Evolutionary conservation across 2,113 vertebrate genomes (phyloP).

Genomic region (Odocoileus virginianus): DNA sequence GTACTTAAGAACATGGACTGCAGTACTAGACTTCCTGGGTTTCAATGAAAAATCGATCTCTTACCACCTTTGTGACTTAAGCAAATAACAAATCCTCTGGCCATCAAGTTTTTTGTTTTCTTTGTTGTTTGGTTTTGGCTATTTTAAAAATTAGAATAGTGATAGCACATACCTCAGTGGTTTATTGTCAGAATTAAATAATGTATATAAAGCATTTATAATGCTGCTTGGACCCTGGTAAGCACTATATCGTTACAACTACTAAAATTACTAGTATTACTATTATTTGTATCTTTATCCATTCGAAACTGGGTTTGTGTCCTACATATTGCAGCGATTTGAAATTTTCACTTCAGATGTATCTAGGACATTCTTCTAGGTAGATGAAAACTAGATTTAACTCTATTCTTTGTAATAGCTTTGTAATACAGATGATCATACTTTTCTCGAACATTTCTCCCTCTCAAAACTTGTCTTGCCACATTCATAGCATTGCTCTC

Average conservation of each 20-base stretch:
- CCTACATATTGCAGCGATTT: not conserved
- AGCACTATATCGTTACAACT: no score
- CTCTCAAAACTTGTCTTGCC: not conserved
- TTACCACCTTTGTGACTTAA: not conserved
- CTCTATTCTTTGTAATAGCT: not conserved
- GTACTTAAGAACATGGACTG: not conserved
- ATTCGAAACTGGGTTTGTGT: not conserved
- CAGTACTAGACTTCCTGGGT: not conserved
- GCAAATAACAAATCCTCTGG: not conserved
- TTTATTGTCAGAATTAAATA: not conserved
- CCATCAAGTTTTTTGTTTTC: not conserved
- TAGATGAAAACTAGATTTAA: not conserved
- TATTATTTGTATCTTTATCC: not conserved
- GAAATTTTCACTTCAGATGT: not conserved
- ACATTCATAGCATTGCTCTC: accelerated
- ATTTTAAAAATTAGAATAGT: not conserved
- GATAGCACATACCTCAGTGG: not conserved
- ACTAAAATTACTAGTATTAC: not conserved
- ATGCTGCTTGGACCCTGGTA: not conserved
- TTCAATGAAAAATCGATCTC: not conserved
- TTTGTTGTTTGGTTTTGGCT: not conserved
- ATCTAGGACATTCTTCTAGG: not conserved
- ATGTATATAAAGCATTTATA: not conserved
- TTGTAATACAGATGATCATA: not conserved
- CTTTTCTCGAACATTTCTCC: not conserved